Conservation (phyloP, 2,888 invertebrate species). For the Stenodema calcarata region DNA sequence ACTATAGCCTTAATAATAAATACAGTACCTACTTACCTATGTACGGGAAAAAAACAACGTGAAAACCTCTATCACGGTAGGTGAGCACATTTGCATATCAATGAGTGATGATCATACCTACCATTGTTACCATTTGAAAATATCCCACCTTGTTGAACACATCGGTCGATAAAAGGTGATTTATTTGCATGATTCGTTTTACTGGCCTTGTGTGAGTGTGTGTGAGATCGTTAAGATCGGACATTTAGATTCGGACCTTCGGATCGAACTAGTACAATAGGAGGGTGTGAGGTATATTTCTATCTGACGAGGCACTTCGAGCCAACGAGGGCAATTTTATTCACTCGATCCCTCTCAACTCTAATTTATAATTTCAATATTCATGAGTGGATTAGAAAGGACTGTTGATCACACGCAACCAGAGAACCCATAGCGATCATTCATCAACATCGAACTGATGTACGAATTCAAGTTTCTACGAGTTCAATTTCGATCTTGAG, state of each 20-base stretch:
- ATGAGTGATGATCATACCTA: not conserved
- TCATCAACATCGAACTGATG: not conserved
- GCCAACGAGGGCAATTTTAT: not conserved
- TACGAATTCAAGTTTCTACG: not conserved
- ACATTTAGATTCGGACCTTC: not conserved
- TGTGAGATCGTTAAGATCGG: not conserved
- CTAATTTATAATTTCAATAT: not conserved
- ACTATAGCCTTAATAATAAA: too few relatives aligned
- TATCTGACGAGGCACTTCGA: not conserved
- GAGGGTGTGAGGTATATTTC: not conserved
- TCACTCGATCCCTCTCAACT: not conserved
- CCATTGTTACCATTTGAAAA: not conserved
- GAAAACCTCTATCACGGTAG: too few relatives aligned
- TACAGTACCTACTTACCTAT: too few relatives aligned
- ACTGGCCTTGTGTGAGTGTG: not conserved
- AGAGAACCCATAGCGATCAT: not conserved
- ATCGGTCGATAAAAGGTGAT: not conserved
- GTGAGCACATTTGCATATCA: too few relatives aligned
- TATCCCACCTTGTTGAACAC: not conserved
- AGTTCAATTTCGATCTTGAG: too few relatives aligned
- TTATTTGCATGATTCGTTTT: not conserved
- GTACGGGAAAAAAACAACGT: too few relatives aligned
- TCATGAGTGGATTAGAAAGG: not conserved
- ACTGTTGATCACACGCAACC: not conserved
- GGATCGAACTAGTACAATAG: not conserved